Conservation (phyloP, 2,113 vertebrate species). For the Chrysemys picta region DNA sequence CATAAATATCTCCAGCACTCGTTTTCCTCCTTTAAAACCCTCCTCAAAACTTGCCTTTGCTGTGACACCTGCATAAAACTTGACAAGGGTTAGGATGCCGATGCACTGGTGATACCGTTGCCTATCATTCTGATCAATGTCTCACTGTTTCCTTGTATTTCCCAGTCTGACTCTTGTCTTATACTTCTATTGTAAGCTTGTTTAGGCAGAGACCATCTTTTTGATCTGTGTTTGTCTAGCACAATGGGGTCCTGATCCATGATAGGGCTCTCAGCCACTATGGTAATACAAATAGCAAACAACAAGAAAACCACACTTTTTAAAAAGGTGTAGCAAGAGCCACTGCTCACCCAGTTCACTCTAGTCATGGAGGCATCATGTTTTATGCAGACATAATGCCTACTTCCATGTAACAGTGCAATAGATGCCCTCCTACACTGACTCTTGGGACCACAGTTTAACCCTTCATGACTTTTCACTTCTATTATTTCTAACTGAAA, state of each 20-base stretch:
- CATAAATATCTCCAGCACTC: too few relatives aligned
- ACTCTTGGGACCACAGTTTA: not conserved
- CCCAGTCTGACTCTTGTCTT: not conserved
- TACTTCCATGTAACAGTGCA: not conserved
- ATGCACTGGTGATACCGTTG: not conserved
- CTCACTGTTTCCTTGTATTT: too few relatives aligned
- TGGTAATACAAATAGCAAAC: conserved; percentile 4
- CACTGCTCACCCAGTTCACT: not conserved
- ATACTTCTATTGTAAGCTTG: not conserved
- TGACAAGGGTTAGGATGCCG: not conserved
- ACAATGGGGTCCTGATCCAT: not conserved
- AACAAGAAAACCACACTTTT: not conserved
- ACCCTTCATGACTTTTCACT: not conserved
- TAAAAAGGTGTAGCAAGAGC: not conserved
- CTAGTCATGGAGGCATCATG: not conserved
- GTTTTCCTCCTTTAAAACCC: too few relatives aligned
- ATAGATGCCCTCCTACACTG: not conserved
- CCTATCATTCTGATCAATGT: not conserved
- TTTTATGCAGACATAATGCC: not conserved
- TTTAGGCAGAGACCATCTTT: not conserved
- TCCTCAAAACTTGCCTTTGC: too few relatives aligned
- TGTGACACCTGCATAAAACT: too few relatives aligned
- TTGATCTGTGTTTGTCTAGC: not conserved
- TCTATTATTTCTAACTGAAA: not conserved
- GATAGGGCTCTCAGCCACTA: not conserved